Base-by-base conservation (phyloP, 2,888 invertebrate species). In the Drosophila colorata region DNA sequence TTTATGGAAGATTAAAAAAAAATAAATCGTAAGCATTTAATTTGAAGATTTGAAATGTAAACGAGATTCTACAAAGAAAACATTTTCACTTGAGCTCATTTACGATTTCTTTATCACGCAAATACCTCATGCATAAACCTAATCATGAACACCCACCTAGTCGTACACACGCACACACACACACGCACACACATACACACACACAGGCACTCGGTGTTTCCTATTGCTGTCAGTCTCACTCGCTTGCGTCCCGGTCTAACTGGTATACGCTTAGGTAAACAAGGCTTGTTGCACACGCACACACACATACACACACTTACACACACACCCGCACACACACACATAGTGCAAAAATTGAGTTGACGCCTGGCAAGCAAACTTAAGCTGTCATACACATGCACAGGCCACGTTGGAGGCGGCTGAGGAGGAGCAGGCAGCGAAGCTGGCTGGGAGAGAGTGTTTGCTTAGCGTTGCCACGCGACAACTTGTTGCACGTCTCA, bases 401-500 rank as follows among this genome's bases (percentile, higher is more conserved):
- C n/a, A 52, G 49, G 4, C 14, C 4, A 25, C n/a, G 9, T 6
- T 18, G 25, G 16, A 18, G 25, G 47, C 28, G 33, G 28, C 37
- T 41, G 37, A 43, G 46, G 14, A 0, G 35, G 31, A 16, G 18
- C 18, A 20, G 44, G 18, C 23, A 37, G 37, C 4, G 40, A 23
- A 31, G 16, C 44, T 35, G n/a, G n/a, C n/a, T n/a, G n/a, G n/a
- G n/a, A n/a, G n/a, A n/a, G n/a, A 47, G 69, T 81, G 76, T 73
- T 85, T 79, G 58, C 63, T 70, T 55, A 69, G 48, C 69, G 88
- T 82, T 82, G 80, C 83, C 82, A 86, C 66, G 78, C 76, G 74
- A 80, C 87, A 89, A 87, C 87, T 89, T 87, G 87, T 87, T 89
- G 87, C 86, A 75, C 70, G 76, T 69, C 78, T 57, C 60, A 66